Conservation (phyloP, 1,140 invertebrate species). For the Anoplolepis gracilipes region DNA sequence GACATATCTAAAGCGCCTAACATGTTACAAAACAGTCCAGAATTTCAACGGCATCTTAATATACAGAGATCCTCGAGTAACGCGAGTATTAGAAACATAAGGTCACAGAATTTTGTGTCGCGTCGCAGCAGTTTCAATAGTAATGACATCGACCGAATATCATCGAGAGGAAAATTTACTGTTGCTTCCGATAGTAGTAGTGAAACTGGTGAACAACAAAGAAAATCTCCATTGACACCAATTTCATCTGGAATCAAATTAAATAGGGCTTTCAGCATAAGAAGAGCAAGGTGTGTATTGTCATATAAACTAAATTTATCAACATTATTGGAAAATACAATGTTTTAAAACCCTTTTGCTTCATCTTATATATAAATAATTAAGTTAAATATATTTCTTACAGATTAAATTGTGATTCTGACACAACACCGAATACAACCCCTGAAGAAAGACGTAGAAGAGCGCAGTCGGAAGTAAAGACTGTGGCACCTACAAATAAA, state of each 20-base stretch:
- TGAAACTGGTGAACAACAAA: constrained; percentile 75
- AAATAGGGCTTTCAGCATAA: constrained; percentile 79
- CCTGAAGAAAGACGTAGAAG: constrained; percentile 76
- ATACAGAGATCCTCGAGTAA: constrained; percentile 80
- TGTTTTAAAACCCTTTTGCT: not conserved
- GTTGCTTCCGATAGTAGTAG: constrained; percentile 77
- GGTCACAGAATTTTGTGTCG: constrained; percentile 67
- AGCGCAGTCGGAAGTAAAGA: constrained; percentile 77
- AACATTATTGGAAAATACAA: not conserved
- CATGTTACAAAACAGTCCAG: constrained; percentile 71
- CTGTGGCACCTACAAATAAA: constrained; percentile 63
- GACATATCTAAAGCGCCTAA: constrained; percentile 62
- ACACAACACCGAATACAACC: constrained; percentile 79
- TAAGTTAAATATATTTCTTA: constrained; percentile 19
- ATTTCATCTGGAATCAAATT: constrained; percentile 79
- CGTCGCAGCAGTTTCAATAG: constrained; percentile 78
- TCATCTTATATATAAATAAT: not conserved
- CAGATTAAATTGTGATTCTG: constrained; percentile 77
- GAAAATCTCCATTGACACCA: constrained; percentile 59
- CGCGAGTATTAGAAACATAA: constrained; percentile 76
- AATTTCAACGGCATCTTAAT: constrained; percentile 68
- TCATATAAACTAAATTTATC: not conserved
- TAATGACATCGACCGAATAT: constrained; percentile 69
- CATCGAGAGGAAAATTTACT: constrained; percentile 64
- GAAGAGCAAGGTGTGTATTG: constrained; percentile 75